Conservation (phyloP, 2,888 invertebrate genomes). For the Dorcus hopei region DNA sequence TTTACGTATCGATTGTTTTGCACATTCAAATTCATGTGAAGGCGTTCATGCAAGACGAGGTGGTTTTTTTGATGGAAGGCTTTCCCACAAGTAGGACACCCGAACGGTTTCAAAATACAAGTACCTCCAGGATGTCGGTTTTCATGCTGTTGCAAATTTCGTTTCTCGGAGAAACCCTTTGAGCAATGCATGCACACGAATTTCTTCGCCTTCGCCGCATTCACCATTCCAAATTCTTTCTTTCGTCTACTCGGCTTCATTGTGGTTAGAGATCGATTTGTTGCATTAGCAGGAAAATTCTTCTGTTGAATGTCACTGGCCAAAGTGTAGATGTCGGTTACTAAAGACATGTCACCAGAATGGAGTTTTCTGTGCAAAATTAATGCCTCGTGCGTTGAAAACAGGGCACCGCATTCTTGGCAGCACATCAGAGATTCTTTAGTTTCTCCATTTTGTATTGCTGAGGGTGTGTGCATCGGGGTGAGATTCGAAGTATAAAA, state of each 20-base stretch:
- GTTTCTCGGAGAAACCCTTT: constrained; percentile 79
- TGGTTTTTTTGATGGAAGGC: constrained; percentile 86
- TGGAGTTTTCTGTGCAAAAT: constrained; percentile 77
- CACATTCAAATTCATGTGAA: constrained; percentile 63
- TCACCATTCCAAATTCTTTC: neutral
- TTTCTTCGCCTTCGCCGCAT: constrained; percentile 58
- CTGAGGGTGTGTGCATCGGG: neutral
- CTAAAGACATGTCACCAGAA: constrained; percentile 75
- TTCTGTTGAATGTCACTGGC: constrained; percentile 69
- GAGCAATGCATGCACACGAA: constrained; percentile 68
- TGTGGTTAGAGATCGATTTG: constrained; percentile 16
- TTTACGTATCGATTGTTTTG: constrained; percentile 1
- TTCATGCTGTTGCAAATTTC: constrained; percentile 76
- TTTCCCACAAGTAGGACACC: constrained; percentile 78
- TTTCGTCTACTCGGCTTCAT: neutral
- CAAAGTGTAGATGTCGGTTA: constrained; percentile 76
- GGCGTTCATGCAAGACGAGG: constrained; percentile 75
- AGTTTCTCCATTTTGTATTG: neutral
- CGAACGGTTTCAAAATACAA: constrained; percentile 74
- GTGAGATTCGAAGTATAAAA: neutral
- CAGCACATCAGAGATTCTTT: constrained; percentile 20
- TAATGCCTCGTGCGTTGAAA: constrained; percentile 70
- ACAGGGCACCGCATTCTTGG: constrained; percentile 62
- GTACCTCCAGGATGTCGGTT: constrained; percentile 77
- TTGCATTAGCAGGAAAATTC: constrained; percentile 9